Evolutionary conservation across 2,888 invertebrate genomes (phyloP), one percentile per base, ranked within the genome.

Genomic region (Aleiodes alternator): DNA sequence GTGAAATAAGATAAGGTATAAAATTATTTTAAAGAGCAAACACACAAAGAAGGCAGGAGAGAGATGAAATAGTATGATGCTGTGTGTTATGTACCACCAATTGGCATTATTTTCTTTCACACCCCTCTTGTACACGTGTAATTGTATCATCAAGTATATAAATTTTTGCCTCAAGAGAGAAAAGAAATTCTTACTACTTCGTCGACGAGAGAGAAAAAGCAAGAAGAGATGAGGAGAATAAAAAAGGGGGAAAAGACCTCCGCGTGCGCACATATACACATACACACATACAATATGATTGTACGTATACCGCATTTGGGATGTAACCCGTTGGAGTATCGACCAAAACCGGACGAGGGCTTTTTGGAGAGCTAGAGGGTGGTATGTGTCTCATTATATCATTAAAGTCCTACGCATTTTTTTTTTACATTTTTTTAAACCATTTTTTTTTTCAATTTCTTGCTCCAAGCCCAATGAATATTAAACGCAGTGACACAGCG

Each of bases 351-450:
- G 43, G 23, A 64, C 56, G 23, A 23, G 43, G 64, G 64, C 14
- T 64, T 23, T 59, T 59, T 14, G 8, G 43, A 23, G n/a, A 43
- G 23, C 23, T 23, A 23, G 50, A 57, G 48, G 31, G 57, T 12
- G 57, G 29, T 57, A 12, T 57, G 31, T 14, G n/a, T 9, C 57
- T 71, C 70, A 71, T 71, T 71, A 57, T 71, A 59, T 71, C 57
- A 71, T 71, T 59, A 71, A 59, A 70, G 23, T 70, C 70, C 70
- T 31, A 71, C 59, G 59, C 50, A 34, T 48, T 71, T 38, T 57
- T 57, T 61, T 23, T 23, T 23, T 23, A 1, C 23, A 23, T 23
- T 23, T 23, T 23, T 23, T 23, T 23, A 23, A 61, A 61, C 16
- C 38, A 38, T 34, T 38, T 61, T 61, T 61, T 14, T 12, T 12